These are phyloP conservation scores for Argentina silus DNA, from an alignment of 2,797 vertebrate genomes.

Conservation along the genomic window DNA sequence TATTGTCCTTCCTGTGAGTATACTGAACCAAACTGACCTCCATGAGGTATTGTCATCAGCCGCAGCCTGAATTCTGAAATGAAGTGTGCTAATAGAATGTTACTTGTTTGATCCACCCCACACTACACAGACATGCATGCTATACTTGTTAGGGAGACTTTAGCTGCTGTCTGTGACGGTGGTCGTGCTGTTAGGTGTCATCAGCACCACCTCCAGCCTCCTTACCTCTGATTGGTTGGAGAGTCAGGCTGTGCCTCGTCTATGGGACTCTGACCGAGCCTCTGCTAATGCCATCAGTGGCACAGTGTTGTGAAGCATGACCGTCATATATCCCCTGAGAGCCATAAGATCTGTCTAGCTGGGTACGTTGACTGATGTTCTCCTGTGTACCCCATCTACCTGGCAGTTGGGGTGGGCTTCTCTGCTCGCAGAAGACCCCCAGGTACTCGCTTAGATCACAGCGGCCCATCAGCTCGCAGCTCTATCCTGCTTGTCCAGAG, in stretches of 20 bases:
- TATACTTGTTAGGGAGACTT: neutral
- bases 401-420: no score
- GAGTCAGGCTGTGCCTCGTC: neutral
- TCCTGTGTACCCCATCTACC: no score
- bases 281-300: neutral
- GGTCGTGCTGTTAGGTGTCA: no score
- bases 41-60: neutral
- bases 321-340: neutral
- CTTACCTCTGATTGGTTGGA: neutral
- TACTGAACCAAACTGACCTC: no score
- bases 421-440: no score
- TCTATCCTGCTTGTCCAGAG: no score
- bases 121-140: no score
- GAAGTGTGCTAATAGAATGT: neutral
- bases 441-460: no score
- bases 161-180: neutral
- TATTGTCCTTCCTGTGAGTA: no score
- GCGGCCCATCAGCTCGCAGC: no score
- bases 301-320: neutral
- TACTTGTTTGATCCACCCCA: no score
- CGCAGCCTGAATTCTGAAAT: neutral
- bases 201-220: no score
- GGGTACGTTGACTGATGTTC: neutral
- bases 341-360: neutral
- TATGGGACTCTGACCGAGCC: neutral